These are phyloP conservation scores for Tamandua tetradactyla DNA, from an alignment of 2,797 vertebrate genomes.

Conservation along the genomic window DNA sequence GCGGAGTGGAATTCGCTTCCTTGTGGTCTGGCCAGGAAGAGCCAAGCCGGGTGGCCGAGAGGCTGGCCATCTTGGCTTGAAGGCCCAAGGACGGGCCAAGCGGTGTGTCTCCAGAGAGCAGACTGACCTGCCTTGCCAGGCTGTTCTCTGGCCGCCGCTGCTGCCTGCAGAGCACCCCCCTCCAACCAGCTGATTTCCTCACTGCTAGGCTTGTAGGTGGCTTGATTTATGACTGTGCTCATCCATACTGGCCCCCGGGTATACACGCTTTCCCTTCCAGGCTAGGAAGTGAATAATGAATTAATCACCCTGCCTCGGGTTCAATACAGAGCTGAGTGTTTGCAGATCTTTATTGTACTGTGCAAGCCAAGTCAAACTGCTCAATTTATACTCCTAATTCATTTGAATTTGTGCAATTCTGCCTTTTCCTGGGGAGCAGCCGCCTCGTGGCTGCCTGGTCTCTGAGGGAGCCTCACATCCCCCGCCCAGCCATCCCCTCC, in stretches of 20 bases:
- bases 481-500: background rate
- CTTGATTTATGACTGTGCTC: conserved; percentile 85
- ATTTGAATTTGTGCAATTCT: conserved; percentile 63
- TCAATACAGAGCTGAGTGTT: conserved; percentile 80
- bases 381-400: conserved; percentile 73
- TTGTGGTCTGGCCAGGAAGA: conserved; percentile 74
- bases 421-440: conserved; percentile 72
- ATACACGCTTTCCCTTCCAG: conserved; percentile 83
- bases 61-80: conserved; percentile 46
- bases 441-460: conserved; percentile 33
- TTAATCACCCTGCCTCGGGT: conserved; percentile 83
- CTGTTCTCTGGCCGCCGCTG: background rate
- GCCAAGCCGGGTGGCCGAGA: conserved; percentile 66
- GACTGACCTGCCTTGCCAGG: background rate
- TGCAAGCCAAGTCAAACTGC: conserved; percentile 79
- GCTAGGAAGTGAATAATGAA: conserved; percentile 83
- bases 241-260: conserved; percentile 81
- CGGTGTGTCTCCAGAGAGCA: conserved; percentile 57
- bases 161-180: conserved; percentile 55
- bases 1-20: conserved; percentile 58
- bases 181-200: conserved; percentile 84
- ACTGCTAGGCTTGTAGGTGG: conserved; percentile 83
- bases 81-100: conserved; percentile 62
- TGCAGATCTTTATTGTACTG: conserved; percentile 81
- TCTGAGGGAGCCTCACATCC: background rate